Evolutionary conservation across 1,140 invertebrate genomes (phyloP).

Genomic region (Mylabris phalerata): DNA sequence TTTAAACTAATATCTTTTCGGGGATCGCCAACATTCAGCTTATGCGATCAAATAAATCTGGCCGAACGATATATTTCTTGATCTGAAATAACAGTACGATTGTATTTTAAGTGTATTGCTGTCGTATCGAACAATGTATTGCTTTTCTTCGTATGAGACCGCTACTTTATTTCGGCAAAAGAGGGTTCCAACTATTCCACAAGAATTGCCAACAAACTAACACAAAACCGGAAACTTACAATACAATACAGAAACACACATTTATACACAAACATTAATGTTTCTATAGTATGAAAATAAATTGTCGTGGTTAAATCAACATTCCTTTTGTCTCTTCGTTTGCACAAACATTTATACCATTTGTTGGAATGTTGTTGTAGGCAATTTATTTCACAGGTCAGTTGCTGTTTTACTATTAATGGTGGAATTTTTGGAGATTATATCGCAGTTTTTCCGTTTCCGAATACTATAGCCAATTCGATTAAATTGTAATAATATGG

Average conservation of each 20-base stretch:
- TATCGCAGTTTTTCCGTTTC: too few relatives aligned
- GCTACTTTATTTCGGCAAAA: too few relatives aligned
- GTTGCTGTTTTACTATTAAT: conserved; percentile 3
- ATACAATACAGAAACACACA: too few relatives aligned
- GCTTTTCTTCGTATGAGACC: background rate
- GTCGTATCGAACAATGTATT: conserved; percentile 6
- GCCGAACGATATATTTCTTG: conserved; percentile 6
- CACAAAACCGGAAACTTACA: too few relatives aligned
- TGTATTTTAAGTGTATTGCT: conserved; percentile 12
- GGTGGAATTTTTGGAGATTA: too few relatives aligned
- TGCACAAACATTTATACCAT: conserved; percentile 32
- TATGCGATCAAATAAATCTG: conserved; percentile 14
- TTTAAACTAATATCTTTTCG: conserved; percentile 11
- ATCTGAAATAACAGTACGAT: conserved; percentile 6
- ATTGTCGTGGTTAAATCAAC: conserved; percentile 35
- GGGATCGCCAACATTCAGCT: conserved; percentile 1
- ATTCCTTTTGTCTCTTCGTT: conserved; percentile 31
- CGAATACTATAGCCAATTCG: too few relatives aligned
- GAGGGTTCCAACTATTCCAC: too few relatives aligned
- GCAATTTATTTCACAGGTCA: conserved; percentile 36
- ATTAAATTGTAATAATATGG: too few relatives aligned
- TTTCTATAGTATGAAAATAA: conserved; percentile 31
- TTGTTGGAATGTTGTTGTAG: conserved; percentile 32
- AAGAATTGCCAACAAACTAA: too few relatives aligned
- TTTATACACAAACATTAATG: conserved; percentile 1